A percentile compares a stretch with the other conserved stretches of the same genome.
Evolutionary conservation across 1,140 invertebrate species (phyloP).

Genomic region (Calliopsis andreniformis): DNA sequence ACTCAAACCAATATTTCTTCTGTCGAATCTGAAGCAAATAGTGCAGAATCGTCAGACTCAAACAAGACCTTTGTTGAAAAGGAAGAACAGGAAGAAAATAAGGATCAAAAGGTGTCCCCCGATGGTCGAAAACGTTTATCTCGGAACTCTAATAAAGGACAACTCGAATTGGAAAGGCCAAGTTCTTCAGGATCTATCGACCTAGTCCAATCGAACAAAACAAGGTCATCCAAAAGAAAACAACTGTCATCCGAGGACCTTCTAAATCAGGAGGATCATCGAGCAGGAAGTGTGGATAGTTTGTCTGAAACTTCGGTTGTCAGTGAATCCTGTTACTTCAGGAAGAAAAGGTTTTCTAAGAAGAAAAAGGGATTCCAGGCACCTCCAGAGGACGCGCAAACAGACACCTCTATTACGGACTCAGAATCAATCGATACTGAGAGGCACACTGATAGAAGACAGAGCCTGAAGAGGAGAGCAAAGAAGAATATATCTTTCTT

Average conservation of each 20-base stretch:
- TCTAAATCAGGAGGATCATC: background rate
- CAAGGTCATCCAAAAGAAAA: slow-evolving; percentile 27
- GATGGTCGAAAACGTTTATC: background rate
- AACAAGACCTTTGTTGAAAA: background rate
- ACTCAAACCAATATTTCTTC: background rate
- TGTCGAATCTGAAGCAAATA: background rate
- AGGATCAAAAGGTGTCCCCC: background rate
- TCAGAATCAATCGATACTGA: slow-evolving; percentile 5
- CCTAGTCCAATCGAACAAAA: background rate
- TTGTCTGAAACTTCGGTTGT: slow-evolving; percentile 45
- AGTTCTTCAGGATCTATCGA: slow-evolving; percentile 43
- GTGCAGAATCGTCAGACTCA: background rate
- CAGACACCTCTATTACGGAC: slow-evolving; percentile 22
- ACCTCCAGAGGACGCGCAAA: background rate
- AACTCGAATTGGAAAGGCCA: slow-evolving; percentile 24
- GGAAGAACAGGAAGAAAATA: background rate
- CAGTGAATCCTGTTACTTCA: slow-evolving; percentile 53
- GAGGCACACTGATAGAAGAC: slow-evolving; percentile 15
- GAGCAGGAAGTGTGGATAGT: slow-evolving; percentile 47
- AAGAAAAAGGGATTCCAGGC: slow-evolving; percentile 38
- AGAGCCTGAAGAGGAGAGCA: slow-evolving; percentile 27
- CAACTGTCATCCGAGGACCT: slow-evolving; percentile 50
- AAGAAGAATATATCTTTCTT: slow-evolving; percentile 50
- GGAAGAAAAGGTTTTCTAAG: slow-evolving; percentile 55
- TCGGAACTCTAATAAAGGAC: background rate